Percentiles rank a stretch among this genome's conserved stretches.
Evolutionary conservation across 2,113 vertebrate species (phyloP).

Genomic region (Coregonus clupeaformis): DNA sequence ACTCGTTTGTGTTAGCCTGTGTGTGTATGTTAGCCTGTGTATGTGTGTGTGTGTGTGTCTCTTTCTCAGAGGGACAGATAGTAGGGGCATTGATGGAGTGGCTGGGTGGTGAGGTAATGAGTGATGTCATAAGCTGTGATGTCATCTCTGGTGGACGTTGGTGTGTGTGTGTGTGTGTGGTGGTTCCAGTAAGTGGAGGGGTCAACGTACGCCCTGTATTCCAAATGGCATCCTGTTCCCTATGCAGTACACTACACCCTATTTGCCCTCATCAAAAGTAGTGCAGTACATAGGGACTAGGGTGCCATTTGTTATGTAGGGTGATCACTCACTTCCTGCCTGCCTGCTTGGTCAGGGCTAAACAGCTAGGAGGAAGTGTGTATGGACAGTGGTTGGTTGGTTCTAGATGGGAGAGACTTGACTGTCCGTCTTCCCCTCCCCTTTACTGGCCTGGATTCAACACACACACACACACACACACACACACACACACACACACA

Average conservation of each 20-base stretch:
- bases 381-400: neutral
- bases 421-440: neutral
- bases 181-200: conserved; percentile 44
- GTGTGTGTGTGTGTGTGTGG: neutral
- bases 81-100: conserved; percentile 65
- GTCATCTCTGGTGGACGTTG: conserved; percentile 62
- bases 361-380: conserved; percentile 22
- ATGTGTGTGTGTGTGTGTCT: neutral
- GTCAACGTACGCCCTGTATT: neutral
- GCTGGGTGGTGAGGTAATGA: conserved; percentile 53
- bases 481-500: too few species aligned
- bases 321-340: conserved; percentile 47
- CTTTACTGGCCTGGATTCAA: neutral
- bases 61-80: conserved; percentile 36
- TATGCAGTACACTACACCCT: too few species aligned
- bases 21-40: neutral
- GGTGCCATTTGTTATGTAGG: conserved; percentile 24
- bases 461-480: neutral
- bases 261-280: neutral
- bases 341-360: conserved; percentile 53
- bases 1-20: neutral
- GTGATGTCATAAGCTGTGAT: conserved; percentile 74
- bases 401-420: neutral
- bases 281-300: conserved; percentile 14
- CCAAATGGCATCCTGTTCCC: too few species aligned